Percentiles rank a stretch among this genome's conserved stretches.
Evolutionary conservation across 2,888 invertebrate species (phyloP).

Genomic region (Syrphus vitripennis): DNA sequence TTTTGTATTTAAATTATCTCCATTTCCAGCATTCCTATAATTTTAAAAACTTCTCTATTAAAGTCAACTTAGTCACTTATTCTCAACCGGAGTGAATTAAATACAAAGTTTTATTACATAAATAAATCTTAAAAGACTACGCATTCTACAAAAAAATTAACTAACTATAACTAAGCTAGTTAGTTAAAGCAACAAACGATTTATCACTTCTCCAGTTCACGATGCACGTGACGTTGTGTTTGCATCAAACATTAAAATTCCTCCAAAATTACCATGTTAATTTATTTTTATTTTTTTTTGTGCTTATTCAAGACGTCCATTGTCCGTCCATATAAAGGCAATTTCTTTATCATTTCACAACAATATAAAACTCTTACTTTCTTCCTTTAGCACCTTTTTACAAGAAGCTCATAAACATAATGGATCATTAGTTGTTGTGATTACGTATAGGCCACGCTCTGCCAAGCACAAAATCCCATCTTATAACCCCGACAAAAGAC

Average conservation of each 20-base stretch:
- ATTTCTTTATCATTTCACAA: conserved; percentile 53
- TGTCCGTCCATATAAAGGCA: conserved; percentile 3
- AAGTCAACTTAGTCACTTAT: not conserved
- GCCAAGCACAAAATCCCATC: conserved; percentile 19
- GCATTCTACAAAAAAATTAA: not conserved
- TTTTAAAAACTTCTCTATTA: not conserved
- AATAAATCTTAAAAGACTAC: not conserved
- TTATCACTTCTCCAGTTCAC: not conserved
- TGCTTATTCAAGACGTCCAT: not conserved
- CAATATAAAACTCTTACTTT: conserved; percentile 49
- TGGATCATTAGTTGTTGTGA: conserved; percentile 54
- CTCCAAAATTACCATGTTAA: not conserved
- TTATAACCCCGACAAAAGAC: not conserved
- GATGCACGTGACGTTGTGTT: conserved; percentile 22
- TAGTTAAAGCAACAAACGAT: not conserved
- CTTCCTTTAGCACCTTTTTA: conserved; percentile 65
- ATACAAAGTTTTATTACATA: not conserved
- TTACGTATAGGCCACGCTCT: conserved; percentile 36
- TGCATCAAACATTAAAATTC: conserved; percentile 7
- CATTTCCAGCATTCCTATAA: too few relatives aligned
- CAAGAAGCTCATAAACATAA: conserved; percentile 49
- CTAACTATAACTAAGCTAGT: not conserved
- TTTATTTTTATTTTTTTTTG: not conserved
- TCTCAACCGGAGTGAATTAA: not conserved
- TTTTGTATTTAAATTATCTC: too few relatives aligned